These are phyloP conservation scores for Dryococelus australis DNA, from an alignment of 2,888 invertebrate species.

Conservation along the genomic window DNA sequence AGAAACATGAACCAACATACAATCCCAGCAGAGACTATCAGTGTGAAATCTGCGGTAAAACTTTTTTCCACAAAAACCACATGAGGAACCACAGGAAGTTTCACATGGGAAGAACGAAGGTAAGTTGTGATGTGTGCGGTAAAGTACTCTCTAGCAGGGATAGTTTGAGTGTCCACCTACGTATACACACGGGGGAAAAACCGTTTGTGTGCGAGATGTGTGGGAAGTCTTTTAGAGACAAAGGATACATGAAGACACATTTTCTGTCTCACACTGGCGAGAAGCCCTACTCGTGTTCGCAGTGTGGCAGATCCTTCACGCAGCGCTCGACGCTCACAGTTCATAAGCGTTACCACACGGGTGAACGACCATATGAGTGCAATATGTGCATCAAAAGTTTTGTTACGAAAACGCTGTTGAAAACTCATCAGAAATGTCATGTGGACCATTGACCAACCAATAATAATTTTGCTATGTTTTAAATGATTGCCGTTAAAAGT, in stretches of 20 bases:
- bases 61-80: constrained; percentile 41
- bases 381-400: constrained; percentile 57
- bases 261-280: constrained; percentile 60
- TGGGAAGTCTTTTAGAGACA: constrained; percentile 53
- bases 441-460: not conserved
- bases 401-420: constrained; percentile 51
- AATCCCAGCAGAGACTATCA: constrained; percentile 33
- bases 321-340: constrained; percentile 59
- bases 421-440: constrained; percentile 34
- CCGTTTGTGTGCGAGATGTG: constrained; percentile 40
- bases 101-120: constrained; percentile 45
- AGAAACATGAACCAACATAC: constrained; percentile 36
- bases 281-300: constrained; percentile 64
- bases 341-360: constrained; percentile 58
- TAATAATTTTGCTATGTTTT: not conserved
- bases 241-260: constrained; percentile 59
- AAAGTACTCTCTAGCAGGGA: constrained; percentile 46
- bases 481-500: not conserved
- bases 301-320: constrained; percentile 59
- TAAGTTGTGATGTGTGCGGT: constrained; percentile 45
- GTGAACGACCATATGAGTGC: constrained; percentile 58
- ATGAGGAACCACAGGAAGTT: constrained; percentile 43
- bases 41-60: constrained; percentile 41
- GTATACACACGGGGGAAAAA: constrained; percentile 46
- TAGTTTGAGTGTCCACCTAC: constrained; percentile 44